phyloP scores from a whole-genome alignment of 2,888 invertebrate species.

The Amiota mariae region DNA sequence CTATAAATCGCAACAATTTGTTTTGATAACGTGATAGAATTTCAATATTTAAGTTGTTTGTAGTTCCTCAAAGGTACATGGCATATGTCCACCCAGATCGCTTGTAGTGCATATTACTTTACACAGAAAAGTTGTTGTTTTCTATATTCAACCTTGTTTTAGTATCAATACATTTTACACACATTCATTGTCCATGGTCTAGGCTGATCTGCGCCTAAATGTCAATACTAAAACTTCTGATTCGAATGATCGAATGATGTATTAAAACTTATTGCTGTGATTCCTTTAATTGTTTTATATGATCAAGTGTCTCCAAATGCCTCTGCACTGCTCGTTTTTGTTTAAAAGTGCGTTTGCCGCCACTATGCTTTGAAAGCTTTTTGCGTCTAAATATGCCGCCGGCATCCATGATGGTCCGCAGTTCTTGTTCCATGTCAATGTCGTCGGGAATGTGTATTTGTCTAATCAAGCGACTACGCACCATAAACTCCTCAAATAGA shows the following conservation, averaged over 20 bases:
- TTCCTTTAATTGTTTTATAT: slow-evolving; percentile 52
- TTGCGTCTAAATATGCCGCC: slow-evolving; percentile 49
- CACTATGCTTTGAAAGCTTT: slow-evolving; percentile 24
- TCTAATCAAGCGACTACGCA: slow-evolving; percentile 68
- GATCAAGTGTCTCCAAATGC: slow-evolving; percentile 63
- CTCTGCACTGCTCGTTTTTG: slow-evolving; percentile 60
- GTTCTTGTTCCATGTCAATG: slow-evolving; percentile 55
- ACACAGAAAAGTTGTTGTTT: too few species aligned
- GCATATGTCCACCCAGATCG: too few species aligned
- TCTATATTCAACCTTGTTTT: too few species aligned
- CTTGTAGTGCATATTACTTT: too few species aligned
- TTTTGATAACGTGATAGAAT: too few species aligned
- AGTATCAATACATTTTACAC: background rate
- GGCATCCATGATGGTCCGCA: slow-evolving; percentile 54
- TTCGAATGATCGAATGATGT: too few species aligned
- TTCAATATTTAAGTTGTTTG: too few species aligned
- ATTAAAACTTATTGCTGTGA: background rate
- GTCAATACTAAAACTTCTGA: too few species aligned
- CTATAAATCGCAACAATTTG: too few species aligned
- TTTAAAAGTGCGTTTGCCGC: slow-evolving; percentile 61
- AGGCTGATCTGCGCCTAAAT: too few species aligned
- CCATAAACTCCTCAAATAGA: slow-evolving; percentile 69
- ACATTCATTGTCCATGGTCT: background rate
- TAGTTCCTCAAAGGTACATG: too few species aligned
- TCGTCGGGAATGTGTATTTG: slow-evolving; percentile 68